Conservation (phyloP, 2,888 invertebrate genomes). For the Acanthosepion lycidas region DNA sequence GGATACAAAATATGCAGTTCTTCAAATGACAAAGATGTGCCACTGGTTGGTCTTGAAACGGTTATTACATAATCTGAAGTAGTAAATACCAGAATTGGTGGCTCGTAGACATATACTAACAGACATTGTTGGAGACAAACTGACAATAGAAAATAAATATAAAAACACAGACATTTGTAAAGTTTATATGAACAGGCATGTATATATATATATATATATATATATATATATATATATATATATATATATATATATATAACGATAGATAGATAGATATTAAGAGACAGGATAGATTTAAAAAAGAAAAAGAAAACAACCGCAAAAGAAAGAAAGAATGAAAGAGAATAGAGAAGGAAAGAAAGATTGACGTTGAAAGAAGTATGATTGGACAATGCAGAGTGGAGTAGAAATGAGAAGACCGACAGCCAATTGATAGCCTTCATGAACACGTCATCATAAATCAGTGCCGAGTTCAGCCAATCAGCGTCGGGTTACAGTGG, state of each 20-base stretch:
- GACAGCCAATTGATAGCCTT: conserved; percentile 37
- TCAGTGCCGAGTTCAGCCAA: conserved; percentile 41
- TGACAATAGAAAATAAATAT: too few species aligned
- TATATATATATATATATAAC: too few species aligned
- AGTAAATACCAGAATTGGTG: too few species aligned
- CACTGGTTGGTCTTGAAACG: too few species aligned
- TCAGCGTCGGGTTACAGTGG: conserved; percentile 43
- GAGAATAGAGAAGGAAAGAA: background rate
- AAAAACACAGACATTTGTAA: too few species aligned
- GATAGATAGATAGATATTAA: background rate
- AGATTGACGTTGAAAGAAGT: background rate
- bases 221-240: background rate
- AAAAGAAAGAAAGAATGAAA: background rate
- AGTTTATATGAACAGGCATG: too few species aligned
- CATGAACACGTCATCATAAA: conserved; percentile 45
- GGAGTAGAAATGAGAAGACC: background rate
- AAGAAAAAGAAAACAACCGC: background rate
- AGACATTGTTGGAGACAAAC: background rate
- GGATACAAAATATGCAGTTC: too few species aligned
- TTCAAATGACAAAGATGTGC: too few species aligned
- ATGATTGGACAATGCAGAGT: background rate
- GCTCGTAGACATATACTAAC: background rate
- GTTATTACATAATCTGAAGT: too few species aligned
- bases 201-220: background rate
- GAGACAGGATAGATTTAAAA: background rate